Conservation (phyloP, 2,113 vertebrate species). For the Panurus biarmicus region DNA sequence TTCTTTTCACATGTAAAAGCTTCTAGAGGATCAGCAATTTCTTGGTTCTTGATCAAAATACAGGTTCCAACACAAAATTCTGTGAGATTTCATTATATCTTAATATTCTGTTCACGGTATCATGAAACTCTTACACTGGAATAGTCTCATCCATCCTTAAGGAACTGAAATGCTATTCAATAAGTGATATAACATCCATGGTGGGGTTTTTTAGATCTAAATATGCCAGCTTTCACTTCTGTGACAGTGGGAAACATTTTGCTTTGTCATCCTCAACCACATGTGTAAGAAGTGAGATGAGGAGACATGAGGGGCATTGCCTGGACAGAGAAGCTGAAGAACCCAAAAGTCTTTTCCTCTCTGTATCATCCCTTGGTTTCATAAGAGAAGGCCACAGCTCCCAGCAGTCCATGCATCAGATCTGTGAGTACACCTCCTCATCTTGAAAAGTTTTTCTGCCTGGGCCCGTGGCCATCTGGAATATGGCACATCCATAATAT, state of each 20-base stretch:
- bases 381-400: background rate
- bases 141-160: background rate
- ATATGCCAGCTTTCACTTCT: background rate
- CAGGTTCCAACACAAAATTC: background rate
- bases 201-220: background rate
- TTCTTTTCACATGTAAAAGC: background rate
- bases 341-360: rapidly evolving
- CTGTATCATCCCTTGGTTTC: background rate
- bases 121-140: background rate
- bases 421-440: background rate
- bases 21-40: background rate
- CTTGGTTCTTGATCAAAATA: background rate
- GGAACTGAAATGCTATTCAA: background rate
- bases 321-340: background rate
- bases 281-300: background rate
- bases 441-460: background rate
- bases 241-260: background rate
- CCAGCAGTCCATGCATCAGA: background rate
- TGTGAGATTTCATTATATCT: background rate
- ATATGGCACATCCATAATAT: background rate
- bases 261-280: background rate
- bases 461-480: background rate
- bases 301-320: background rate
- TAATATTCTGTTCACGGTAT: background rate
- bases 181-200: background rate